Conservation (phyloP, 2,888 invertebrate genomes). For the Tetranychus truncatus region DNA sequence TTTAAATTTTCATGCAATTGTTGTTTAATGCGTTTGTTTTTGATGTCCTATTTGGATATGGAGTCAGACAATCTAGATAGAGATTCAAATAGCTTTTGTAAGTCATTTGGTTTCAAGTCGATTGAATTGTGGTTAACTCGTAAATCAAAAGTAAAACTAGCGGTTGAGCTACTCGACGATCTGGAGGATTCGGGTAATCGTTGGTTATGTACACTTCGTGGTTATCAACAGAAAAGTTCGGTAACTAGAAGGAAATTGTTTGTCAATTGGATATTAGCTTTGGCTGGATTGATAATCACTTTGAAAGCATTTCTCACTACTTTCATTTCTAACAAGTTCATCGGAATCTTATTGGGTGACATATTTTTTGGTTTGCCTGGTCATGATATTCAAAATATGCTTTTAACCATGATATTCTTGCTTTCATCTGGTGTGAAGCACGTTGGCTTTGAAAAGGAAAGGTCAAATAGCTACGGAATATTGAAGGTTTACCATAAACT, state of each 20-base stretch:
- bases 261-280: not conserved
- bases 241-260: not conserved
- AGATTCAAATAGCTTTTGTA: too few species aligned
- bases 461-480: not conserved
- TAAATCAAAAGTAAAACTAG: not conserved
- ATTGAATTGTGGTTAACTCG: not conserved
- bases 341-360: not conserved
- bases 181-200: not conserved
- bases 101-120: too few species aligned
- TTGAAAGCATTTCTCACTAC: not conserved
- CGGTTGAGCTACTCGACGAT: not conserved
- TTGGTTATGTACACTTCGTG: not conserved
- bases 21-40: too few species aligned
- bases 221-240: not conserved
- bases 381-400: not conserved
- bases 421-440: not conserved
- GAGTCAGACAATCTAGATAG: too few species aligned
- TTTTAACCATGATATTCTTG: not conserved
- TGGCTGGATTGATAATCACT: not conserved
- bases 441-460: not conserved
- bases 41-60: too few species aligned
- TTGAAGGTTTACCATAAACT: not conserved
- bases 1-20: too few species aligned
- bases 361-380: not conserved
- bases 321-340: not conserved